Evolutionary conservation across 1,140 invertebrate species (phyloP).

Genomic region (Euura saliciscinereae): DNA sequence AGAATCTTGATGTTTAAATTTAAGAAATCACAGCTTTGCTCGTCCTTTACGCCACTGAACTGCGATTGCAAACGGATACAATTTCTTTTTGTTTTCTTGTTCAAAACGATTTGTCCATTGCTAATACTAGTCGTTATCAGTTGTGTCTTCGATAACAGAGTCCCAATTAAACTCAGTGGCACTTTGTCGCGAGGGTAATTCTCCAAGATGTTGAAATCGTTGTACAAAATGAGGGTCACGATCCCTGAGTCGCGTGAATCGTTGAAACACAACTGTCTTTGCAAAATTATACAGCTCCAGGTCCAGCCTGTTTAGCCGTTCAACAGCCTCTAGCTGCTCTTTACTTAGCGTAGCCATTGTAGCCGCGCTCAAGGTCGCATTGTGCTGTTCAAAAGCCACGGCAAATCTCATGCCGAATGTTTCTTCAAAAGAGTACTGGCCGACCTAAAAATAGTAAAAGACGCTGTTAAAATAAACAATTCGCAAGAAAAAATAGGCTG

Average conservation of each 20-base stretch:
- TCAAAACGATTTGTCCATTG: no score
- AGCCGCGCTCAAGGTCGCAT: constrained; percentile 82
- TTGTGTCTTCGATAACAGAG: constrained; percentile 76
- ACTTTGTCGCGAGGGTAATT: constrained; percentile 71
- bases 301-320: constrained; percentile 86
- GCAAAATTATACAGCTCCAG: constrained; percentile 94
- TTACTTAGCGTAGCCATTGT: constrained; percentile 75
- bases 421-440: constrained; percentile 96
- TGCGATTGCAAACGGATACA: no score
- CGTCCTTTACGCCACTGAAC: no score
- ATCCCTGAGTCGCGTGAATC: constrained; percentile 79
- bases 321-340: constrained; percentile 77
- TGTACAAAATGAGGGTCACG: constrained; percentile 81
- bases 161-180: constrained; percentile 88
- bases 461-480: no score
- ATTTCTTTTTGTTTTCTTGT: neutral
- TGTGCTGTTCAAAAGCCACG: constrained; percentile 88
- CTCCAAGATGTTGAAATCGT: constrained; percentile 79
- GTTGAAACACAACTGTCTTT: constrained; percentile 83
- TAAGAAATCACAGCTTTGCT: no score
- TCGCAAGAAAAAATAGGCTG: no score
- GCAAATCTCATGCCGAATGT: constrained; percentile 94
- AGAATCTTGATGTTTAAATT: no score
- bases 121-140: constrained; percentile 52
- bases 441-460: constrained; percentile 66